These are phyloP conservation scores for Crambe crambe DNA, from an alignment of 37 sponge, comb jelly and placozoan species.

Conservation along the genomic window DNA sequence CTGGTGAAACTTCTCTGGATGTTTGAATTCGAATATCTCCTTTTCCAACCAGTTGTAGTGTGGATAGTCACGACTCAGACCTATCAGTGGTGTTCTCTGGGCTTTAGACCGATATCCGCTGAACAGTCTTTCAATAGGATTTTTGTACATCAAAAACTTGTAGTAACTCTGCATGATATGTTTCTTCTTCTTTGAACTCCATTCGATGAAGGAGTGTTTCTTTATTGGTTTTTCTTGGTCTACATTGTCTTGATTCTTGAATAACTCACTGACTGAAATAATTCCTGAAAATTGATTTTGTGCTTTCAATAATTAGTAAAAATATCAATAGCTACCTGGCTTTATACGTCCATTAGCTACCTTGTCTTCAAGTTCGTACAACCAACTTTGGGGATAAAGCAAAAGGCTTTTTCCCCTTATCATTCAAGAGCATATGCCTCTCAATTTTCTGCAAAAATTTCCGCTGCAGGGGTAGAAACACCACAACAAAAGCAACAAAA, in stretches of 20 bases:
- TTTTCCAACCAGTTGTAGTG: conserved; percentile 32
- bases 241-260: neutral
- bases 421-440: conserved; percentile 5
- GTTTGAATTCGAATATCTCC: conserved; percentile 5
- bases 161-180: neutral
- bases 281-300: neutral
- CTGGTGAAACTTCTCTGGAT: neutral
- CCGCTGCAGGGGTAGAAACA: too few relatives aligned
- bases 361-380: conserved; percentile 37
- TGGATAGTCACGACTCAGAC: conserved; percentile 1
- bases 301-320: neutral
- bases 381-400: conserved; percentile 16
- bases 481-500: too few relatives aligned
- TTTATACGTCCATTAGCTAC: too few relatives aligned
- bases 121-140: conserved; percentile 33
- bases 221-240: neutral
- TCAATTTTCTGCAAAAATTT: neutral
- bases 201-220: neutral
- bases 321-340: neutral
- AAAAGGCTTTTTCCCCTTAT: neutral
- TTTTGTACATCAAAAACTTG: conserved; percentile 40
- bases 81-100: neutral
- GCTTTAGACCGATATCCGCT: conserved; percentile 28
- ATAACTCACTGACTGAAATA: neutral
- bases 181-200: neutral